Evolutionary conservation across 2,888 invertebrate species (phyloP), one percentile per base, ranked within the genome.

Genomic region (Chymomyza fuscimana): DNA sequence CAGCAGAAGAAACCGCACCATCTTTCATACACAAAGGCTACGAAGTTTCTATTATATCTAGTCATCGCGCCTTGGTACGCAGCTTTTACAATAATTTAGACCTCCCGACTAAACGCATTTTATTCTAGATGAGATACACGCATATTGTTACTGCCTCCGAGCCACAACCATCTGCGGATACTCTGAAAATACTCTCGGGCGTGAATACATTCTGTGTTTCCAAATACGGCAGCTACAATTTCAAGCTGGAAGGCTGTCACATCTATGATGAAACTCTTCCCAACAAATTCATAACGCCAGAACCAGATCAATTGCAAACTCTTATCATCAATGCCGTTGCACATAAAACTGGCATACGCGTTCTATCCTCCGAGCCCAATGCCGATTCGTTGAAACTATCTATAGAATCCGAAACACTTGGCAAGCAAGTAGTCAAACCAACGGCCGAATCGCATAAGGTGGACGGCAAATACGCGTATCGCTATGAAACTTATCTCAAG

Each of bases 1-100:
- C 94, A 50, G 94, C 94, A 63, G 92, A 91, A 10, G 94, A 94
- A 62, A 91, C 93, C 29, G 94, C 95, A 12, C 94, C 95, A 0
- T 90, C 94, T n/a, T 97, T 98, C 89, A 90, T 93, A 29, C 97
- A 98, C 90, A 95, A 93, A 50, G 98, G 98, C 0, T 97, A 96
- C 90, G 93, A 97, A 67, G 93, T 94, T 5, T 94, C 96, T 76
- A 93, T 94, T 60, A 94, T 96, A 22, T 95, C 96, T 2, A 92
- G 92, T 16, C 97, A 97, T 89, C 93, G 94, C 29, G 94, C 95
- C 3, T 91, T 93, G 81, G 93, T 91, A 80, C 0, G 29, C 46
- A 52, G 6, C n/a, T 63, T n/a, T 5, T 60, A 10, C 19, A 10
- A 51, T 12, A 36, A 5, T 25, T n/a, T 40, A 10, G n/a, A 58